phyloP scores from a whole-genome alignment of 2,113 vertebrate species.

The Probosciger aterrimus region DNA sequence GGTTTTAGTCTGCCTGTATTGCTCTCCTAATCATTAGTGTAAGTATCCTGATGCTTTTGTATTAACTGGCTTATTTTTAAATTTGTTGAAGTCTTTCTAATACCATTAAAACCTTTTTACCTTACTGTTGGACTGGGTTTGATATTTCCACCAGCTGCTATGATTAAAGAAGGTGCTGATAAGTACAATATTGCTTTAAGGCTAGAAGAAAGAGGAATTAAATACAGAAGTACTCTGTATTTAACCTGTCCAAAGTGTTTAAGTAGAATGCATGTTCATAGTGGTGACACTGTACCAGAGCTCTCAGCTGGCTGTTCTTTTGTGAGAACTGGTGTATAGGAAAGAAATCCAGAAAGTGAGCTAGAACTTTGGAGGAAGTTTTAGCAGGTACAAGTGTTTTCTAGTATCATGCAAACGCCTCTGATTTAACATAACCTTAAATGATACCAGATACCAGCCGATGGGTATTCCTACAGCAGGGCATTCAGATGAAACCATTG shows the following conservation, averaged over 20 bases:
- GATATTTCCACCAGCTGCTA: neutral
- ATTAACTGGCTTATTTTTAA: neutral
- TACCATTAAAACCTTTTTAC: conserved; percentile 28
- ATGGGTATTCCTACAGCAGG: neutral
- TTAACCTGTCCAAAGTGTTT: neutral
- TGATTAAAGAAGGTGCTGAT: neutral
- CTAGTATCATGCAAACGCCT: neutral
- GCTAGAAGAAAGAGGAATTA: neutral
- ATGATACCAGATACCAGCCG: neutral
- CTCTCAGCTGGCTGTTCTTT: neutral
- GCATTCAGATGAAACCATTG: neutral
- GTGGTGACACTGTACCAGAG: neutral
- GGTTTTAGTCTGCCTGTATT: neutral
- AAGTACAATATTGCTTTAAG: neutral
- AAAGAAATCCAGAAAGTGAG: neutral
- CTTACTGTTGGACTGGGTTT: neutral
- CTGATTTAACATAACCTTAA: neutral
- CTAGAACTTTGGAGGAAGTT: neutral
- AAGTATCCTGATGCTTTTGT: neutral
- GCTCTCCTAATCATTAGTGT: neutral
- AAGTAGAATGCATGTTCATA: neutral
- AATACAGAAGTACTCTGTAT: neutral
- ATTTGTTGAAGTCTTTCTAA: neutral
- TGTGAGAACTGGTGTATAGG: neutral
- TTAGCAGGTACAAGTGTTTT: neutral